Conservation (phyloP, 1,140 invertebrate genomes). For the Bombus superbus region DNA sequence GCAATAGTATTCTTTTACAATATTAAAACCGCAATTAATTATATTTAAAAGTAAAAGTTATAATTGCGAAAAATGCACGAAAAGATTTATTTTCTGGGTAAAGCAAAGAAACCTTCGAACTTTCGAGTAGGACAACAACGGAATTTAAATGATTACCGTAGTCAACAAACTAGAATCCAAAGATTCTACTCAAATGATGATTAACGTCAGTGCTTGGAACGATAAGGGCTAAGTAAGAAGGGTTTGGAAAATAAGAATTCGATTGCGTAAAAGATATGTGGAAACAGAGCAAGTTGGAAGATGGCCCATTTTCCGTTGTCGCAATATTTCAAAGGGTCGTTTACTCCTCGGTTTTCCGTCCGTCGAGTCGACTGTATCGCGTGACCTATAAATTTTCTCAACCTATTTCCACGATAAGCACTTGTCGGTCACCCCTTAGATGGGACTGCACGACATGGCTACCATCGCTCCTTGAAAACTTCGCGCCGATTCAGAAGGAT, state of each 20-base stretch:
- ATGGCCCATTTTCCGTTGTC: neutral
- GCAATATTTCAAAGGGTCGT: conserved; percentile 19
- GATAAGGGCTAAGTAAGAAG: neutral
- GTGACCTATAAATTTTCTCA: conserved; percentile 63
- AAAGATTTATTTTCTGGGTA: neutral
- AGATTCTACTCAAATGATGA: too few relatives aligned
- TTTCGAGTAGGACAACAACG: neutral
- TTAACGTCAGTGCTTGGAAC: too few relatives aligned
- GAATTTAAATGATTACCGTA: neutral
- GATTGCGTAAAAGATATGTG: neutral
- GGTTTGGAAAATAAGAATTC: neutral
- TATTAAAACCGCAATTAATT: too few relatives aligned
- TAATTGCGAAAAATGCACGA: too few relatives aligned
- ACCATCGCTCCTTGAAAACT: neutral
- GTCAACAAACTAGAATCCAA: neutral
- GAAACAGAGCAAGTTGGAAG: neutral
- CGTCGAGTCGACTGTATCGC: conserved; percentile 5
- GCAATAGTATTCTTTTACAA: too few relatives aligned
- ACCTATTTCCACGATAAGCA: conserved; percentile 59
- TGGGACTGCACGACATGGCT: neutral
- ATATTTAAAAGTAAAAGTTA: neutral
- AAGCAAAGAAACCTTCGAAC: neutral
- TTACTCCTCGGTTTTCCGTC: neutral
- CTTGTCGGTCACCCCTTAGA: conserved; percentile 23
- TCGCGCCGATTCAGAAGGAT: conserved; percentile 19